Conservation (phyloP, 2,113 vertebrate species). For the Chaetura pelagica region DNA sequence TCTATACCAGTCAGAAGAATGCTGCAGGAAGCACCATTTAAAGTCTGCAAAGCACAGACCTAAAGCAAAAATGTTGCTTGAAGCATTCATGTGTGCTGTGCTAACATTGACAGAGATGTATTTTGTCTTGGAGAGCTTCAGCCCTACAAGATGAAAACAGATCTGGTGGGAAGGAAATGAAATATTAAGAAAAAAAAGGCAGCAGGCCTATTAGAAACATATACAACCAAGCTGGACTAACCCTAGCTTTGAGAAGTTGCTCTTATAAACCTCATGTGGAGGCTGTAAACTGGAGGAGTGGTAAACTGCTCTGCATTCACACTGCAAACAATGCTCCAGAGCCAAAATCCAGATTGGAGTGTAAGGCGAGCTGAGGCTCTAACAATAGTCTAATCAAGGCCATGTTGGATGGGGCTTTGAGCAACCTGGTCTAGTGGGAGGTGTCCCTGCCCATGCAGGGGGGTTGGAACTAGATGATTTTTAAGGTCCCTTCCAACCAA, state of each 20-base stretch:
- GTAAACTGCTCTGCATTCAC: background rate
- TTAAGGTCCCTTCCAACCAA: too few species aligned
- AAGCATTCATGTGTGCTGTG: background rate
- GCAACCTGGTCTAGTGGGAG: too few species aligned
- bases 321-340: background rate
- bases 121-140: slow-evolving; percentile 26
- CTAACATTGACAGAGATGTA: background rate
- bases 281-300: slow-evolving; percentile 13
- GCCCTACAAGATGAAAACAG: background rate
- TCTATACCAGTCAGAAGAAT: background rate
- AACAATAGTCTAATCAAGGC: background rate
- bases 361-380: background rate
- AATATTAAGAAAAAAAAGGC: slow-evolving; percentile 25
- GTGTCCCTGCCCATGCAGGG: too few species aligned
- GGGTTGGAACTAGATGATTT: too few species aligned
- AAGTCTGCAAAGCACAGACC: background rate
- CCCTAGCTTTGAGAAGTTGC: background rate
- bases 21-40: slow-evolving; percentile 9
- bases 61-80: background rate
- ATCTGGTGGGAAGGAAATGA: slow-evolving; percentile 36
- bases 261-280: slow-evolving; percentile 38
- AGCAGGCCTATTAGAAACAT: background rate
- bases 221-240: background rate
- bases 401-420: too few species aligned
- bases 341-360: background rate